phyloP scores from a whole-genome alignment of 2,113 vertebrate species.

The Saguinus midas region DNA sequence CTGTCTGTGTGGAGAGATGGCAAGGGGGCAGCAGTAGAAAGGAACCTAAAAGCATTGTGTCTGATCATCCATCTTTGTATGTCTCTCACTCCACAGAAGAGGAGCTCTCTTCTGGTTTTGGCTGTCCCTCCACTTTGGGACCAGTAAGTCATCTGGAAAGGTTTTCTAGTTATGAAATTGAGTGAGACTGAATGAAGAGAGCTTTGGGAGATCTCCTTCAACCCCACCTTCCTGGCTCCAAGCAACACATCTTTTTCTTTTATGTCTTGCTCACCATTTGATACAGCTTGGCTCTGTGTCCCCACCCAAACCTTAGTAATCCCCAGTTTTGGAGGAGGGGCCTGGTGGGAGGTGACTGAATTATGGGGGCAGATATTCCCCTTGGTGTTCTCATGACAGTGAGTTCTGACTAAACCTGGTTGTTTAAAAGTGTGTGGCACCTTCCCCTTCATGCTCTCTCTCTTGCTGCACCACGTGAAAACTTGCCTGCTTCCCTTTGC shows the following conservation, averaged over 20 bases:
- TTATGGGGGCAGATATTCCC: no score
- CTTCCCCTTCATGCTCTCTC: no score
- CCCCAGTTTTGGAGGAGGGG: no score
- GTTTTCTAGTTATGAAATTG: background rate
- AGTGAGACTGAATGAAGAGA: background rate
- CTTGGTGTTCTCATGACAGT: no score
- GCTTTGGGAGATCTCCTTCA: background rate
- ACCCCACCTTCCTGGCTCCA: background rate
- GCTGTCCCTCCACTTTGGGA: background rate
- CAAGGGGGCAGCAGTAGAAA: background rate
- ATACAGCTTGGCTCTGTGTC: no score
- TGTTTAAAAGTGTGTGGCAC: no score
- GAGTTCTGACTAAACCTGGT: no score
- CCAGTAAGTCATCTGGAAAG: background rate
- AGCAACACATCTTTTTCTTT: background rate
- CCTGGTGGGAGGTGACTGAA: no score
- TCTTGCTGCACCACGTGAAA: no score
- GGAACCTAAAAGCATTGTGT: accelerated
- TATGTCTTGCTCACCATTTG: background rate
- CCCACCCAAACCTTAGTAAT: no score
- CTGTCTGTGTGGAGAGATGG: accelerated
- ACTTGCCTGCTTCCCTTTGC: no score
- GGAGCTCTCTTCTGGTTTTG: background rate
- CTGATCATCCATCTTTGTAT: no score
- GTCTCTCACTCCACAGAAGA: background rate